Evolutionary conservation across 2,888 invertebrate genomes (phyloP), one percentile per base, ranked within the genome.

Genomic region (Hyalella azteca): DNA sequence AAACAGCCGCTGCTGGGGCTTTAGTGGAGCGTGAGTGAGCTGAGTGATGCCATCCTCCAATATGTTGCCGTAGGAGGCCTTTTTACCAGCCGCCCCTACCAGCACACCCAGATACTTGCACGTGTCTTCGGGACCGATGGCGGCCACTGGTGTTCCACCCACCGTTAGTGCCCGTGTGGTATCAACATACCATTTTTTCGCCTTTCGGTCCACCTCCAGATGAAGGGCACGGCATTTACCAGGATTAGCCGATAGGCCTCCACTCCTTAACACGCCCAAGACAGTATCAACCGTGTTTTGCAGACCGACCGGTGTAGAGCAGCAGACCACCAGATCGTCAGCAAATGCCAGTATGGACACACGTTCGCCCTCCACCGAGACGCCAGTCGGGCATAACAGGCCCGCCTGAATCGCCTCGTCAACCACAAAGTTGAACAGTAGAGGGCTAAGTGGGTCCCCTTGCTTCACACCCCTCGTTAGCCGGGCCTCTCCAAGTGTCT

Each of bases 351-450:
- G 77, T 26, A 4, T 26, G 0, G 13, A 4, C 4, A 54, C 22
- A 26, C n/a, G 13, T 7, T 39, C 22, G 0, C 2, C 22, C 13
- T 26, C 39, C 13, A 54, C 15, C n/a, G 3, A n/a, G 2, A 78
- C 77, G 15, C 59, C 54, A 5, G n/a, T 3, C 11, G 36, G 11
- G 11, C 13, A 13, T 2, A 7, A 3, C 11, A 3, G 32, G 5
- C 1, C 19, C 5, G 22, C 15, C 1, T 13, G 19, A 26, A 78
- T 7, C 19, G 26, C 29, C 39, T 78, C 4, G 22, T 78, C 59
- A 1, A 78, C 19, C 22, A 78, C 59, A 9, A 78, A 59, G 41
- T 78, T 54, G 22, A 78, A 78, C 7, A 78, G 40, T 3, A 54
- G 4, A 0, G 54, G 59, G 19, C 36, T 36, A 4, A 78, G 26